A percentile compares a stretch with the other conserved stretches of the same genome.
These are phyloP conservation scores for Zele albiditarsus DNA, from an alignment of 2,888 invertebrate genomes.

Conservation along the genomic window DNA sequence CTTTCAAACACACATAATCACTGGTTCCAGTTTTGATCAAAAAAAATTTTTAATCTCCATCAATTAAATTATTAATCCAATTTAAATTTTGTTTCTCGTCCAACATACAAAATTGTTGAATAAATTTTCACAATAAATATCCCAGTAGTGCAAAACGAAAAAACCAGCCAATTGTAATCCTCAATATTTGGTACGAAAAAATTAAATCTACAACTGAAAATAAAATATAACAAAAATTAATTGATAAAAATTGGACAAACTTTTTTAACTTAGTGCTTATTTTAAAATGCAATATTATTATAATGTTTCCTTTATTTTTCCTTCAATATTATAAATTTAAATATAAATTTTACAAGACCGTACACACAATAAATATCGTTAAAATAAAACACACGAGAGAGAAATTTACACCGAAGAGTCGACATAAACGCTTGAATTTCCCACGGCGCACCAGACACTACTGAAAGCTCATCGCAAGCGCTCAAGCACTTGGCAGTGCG, in stretches of 20 bases:
- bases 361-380: background rate
- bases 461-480: constrained; percentile 71
- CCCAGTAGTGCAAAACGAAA: too few species aligned
- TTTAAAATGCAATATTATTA: too few species aligned
- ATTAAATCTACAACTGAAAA: too few species aligned
- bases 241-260: too few species aligned
- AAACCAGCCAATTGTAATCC: too few species aligned
- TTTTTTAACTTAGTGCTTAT: too few species aligned
- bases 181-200: too few species aligned
- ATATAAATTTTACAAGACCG: background rate
- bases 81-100: background rate
- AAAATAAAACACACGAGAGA: background rate
- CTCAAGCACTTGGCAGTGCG: constrained; percentile 68
- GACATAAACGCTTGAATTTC: constrained; percentile 43
- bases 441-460: constrained; percentile 69
- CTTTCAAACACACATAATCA: constrained; percentile 1
- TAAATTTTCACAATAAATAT: too few species aligned
- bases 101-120: too few species aligned
- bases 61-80: background rate
- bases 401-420: too few species aligned
- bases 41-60: background rate
- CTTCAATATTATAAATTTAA: background rate
- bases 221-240: too few species aligned
- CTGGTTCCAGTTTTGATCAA: background rate
- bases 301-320: too few species aligned